These are phyloP conservation scores for Kradibia gibbosae DNA, from an alignment of 1,140 invertebrate genomes.

Conservation along the genomic window DNA sequence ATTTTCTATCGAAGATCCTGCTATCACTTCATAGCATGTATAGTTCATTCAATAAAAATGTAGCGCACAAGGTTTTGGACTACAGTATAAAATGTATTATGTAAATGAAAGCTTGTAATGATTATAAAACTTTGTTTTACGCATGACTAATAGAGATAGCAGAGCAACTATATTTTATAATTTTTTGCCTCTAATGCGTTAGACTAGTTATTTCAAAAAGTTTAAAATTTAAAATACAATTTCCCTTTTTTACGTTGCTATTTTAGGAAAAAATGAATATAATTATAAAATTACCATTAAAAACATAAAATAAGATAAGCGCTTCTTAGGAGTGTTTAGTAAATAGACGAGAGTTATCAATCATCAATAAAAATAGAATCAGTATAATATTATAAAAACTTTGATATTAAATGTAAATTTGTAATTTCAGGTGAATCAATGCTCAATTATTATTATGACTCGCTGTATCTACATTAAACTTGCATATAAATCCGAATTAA, in stretches of 20 bases:
- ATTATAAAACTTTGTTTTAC: neutral
- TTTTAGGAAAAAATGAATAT: neutral
- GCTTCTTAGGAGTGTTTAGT: neutral
- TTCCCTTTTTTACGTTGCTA: too few species aligned
- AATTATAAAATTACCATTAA: neutral
- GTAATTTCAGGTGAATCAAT: constrained; percentile 31
- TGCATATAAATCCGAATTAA: constrained; percentile 26
- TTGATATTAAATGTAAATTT: constrained; percentile 22
- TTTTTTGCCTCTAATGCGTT: neutral
- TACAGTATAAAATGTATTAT: neutral
- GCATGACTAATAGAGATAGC: neutral
- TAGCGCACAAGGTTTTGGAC: neutral
- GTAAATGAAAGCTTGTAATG: neutral
- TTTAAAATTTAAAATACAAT: too few species aligned
- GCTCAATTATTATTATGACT: constrained; percentile 34
- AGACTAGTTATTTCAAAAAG: too few species aligned
- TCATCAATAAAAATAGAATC: constrained; percentile 1
- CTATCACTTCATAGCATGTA: neutral
- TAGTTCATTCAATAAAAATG: neutral
- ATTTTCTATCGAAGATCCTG: too few species aligned
- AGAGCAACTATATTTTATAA: neutral
- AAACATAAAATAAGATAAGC: neutral
- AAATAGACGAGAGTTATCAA: neutral
- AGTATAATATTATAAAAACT: constrained; percentile 27
- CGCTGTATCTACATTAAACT: constrained; percentile 2